phyloP scores from a whole-genome alignment of 2,797 vertebrate genomes.

The Novumbra hubbsi region DNA sequence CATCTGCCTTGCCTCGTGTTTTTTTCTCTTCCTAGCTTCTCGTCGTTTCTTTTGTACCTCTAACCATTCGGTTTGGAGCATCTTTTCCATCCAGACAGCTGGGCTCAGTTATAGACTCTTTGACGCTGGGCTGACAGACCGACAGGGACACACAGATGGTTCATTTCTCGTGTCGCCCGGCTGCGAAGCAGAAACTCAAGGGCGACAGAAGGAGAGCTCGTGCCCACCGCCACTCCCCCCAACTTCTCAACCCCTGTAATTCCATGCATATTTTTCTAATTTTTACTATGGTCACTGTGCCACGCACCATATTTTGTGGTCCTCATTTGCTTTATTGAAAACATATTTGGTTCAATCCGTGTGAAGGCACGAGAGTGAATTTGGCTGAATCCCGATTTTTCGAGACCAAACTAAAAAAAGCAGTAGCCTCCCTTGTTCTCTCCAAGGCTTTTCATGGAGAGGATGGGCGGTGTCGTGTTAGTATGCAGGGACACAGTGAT shows the following conservation, averaged over 20 bases:
- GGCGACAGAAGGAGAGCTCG: background rate
- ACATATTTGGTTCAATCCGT: constrained; percentile 39
- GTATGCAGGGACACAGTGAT: background rate
- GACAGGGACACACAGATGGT: background rate
- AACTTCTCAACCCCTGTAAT: constrained; percentile 19
- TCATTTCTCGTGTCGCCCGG: background rate
- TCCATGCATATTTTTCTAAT: constrained; percentile 33
- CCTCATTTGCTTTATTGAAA: constrained; percentile 44
- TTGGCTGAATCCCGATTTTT: constrained; percentile 5
- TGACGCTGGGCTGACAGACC: constrained; percentile 30
- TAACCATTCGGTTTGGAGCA: constrained; percentile 50
- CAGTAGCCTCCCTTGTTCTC: constrained; percentile 11
- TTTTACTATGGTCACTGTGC: constrained; percentile 24
- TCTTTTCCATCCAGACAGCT: constrained; percentile 69
- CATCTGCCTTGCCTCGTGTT: constrained; percentile 50
- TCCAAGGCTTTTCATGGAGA: constrained; percentile 13
- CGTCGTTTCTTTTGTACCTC: constrained; percentile 46
- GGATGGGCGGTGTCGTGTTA: constrained; percentile 9
- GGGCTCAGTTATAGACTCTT: constrained; percentile 61
- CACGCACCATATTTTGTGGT: constrained; percentile 27
- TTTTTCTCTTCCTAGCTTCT: constrained; percentile 16
- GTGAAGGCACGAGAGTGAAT: constrained; percentile 19
- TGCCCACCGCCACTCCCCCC: background rate
- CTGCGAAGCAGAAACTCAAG: background rate
- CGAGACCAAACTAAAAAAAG: constrained; percentile 7